Percentiles rank a stretch among this genome's conserved stretches.
Conservation (phyloP, 2,113 vertebrate genomes). For the Austrofundulus limnaeus region DNA sequence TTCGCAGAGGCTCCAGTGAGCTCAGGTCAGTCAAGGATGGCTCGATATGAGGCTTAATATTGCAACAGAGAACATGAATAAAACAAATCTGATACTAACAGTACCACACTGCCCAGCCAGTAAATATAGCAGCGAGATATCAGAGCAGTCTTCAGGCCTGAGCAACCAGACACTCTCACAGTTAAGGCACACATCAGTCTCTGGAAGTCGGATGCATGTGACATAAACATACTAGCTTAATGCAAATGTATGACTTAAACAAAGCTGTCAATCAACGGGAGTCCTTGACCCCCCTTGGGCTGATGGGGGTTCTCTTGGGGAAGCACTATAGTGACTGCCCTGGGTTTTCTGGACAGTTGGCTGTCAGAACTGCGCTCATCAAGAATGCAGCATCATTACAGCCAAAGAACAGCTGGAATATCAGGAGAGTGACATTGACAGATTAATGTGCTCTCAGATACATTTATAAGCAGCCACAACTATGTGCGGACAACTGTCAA, state of each 20-base stretch:
- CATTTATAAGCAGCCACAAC: constrained; percentile 48
- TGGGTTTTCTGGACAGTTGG: constrained; percentile 46
- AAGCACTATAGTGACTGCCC: constrained; percentile 13
- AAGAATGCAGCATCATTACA: constrained; percentile 32
- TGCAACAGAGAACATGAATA: constrained; percentile 73
- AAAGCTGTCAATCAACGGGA: constrained; percentile 61
- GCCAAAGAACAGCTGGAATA: constrained; percentile 64
- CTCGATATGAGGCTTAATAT: constrained; percentile 71
- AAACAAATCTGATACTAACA: constrained; percentile 69
- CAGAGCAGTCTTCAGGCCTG: constrained; percentile 32
- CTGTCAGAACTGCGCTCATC: constrained; percentile 63
- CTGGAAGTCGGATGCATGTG: constrained; percentile 50
- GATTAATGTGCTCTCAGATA: constrained; percentile 37
- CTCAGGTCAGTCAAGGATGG: constrained; percentile 68
- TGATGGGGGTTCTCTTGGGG: constrained; percentile 62
- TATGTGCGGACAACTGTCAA: constrained; percentile 49
- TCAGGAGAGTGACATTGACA: constrained; percentile 53
- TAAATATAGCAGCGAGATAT: constrained; percentile 55
- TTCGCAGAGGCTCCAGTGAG: constrained; percentile 49
- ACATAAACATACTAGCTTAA: constrained; percentile 59
- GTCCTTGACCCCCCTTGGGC: constrained; percentile 70
- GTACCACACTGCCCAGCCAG: constrained; percentile 56
- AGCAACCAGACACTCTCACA: constrained; percentile 40
- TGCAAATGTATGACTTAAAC: constrained; percentile 48
- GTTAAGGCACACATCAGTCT: constrained; percentile 16